Evolutionary conservation across 2,888 invertebrate species (phyloP).

Genomic region (Oegoconia quadripuncta): DNA sequence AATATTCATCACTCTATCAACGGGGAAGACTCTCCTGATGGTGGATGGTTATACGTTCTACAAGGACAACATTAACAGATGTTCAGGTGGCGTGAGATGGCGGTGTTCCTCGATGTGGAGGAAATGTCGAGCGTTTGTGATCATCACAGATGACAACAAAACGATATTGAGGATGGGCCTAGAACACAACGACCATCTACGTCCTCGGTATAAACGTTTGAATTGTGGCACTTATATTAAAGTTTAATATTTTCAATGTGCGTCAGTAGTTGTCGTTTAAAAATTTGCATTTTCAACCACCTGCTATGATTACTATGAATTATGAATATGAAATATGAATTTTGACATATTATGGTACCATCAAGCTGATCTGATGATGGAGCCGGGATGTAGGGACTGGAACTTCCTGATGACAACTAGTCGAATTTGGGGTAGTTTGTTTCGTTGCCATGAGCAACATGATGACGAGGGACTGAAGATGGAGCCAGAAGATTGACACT

Average conservation of each 20-base stretch:
- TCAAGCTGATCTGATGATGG: too few species aligned
- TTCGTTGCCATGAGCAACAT: too few species aligned
- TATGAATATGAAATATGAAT: too few species aligned
- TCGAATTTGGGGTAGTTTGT: too few species aligned
- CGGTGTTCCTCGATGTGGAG: conserved; percentile 22
- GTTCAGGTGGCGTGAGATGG: conserved; percentile 19
- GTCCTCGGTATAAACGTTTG: conserved; percentile 18
- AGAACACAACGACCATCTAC: conserved; percentile 18
- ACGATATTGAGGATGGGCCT: conserved; percentile 15
- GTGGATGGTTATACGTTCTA: conserved; percentile 25
- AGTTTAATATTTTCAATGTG: neutral
- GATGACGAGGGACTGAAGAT: too few species aligned
- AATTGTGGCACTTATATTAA: conserved; percentile 7
- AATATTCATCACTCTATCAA: conserved; percentile 20
- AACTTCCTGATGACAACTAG: too few species aligned
- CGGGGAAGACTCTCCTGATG: conserved; percentile 20
- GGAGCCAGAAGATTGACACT: too few species aligned
- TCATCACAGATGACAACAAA: conserved; percentile 20
- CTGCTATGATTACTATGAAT: too few species aligned
- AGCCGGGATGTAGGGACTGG: too few species aligned
- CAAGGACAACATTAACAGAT: neutral
- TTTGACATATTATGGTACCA: too few species aligned
- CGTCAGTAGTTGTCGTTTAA: neutral
- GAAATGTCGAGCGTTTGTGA: conserved; percentile 24
- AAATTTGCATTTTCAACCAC: too few species aligned